A percentile compares a stretch with the other conserved stretches of the same genome.
Conservation (phyloP, 2,797 vertebrate genomes). For the Gephyroberyx darwinii region DNA sequence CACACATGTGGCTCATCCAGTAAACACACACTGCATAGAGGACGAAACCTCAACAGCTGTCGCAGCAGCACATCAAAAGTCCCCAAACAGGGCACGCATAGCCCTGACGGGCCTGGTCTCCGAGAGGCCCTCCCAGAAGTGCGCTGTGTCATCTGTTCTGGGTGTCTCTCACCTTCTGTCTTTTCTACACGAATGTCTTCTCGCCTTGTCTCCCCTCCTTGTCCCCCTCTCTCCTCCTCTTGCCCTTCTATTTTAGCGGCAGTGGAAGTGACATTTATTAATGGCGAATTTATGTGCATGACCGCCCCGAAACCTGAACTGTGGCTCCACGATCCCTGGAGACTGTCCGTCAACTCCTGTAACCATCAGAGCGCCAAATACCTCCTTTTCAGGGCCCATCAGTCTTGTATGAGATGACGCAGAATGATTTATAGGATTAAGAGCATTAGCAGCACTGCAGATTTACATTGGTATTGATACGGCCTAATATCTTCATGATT, state of each 20-base stretch:
- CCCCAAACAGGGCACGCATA: slow-evolving; percentile 51
- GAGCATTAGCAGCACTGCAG: slow-evolving; percentile 62
- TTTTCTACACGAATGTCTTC: slow-evolving; percentile 62
- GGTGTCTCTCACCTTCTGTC: slow-evolving; percentile 75
- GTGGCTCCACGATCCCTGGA: slow-evolving; percentile 70
- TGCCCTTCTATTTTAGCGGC: slow-evolving; percentile 73
- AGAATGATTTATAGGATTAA: slow-evolving; percentile 71
- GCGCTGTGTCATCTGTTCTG: slow-evolving; percentile 68
- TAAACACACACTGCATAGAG: slow-evolving; percentile 56
- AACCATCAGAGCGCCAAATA: slow-evolving; percentile 76
- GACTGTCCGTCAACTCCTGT: slow-evolving; percentile 78
- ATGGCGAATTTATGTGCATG: slow-evolving; percentile 82
- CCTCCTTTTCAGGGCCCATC: slow-evolving; percentile 70
- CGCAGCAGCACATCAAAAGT: slow-evolving; percentile 58
- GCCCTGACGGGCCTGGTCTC: slow-evolving; percentile 34
- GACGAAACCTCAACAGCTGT: slow-evolving; percentile 74
- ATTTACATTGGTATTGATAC: slow-evolving; percentile 67
- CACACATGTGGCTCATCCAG: slow-evolving; percentile 67
- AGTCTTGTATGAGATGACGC: slow-evolving; percentile 40
- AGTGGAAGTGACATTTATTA: slow-evolving; percentile 83
- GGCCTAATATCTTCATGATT: slow-evolving; percentile 64
- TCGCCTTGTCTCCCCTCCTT: slow-evolving; percentile 50
- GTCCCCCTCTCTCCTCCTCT: slow-evolving; percentile 43
- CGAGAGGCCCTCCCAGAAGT: slow-evolving; percentile 63
- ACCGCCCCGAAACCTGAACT: slow-evolving; percentile 77